phyloP scores from a whole-genome alignment of 1,140 invertebrate genomes.

The Drosophila micromelanica region DNA sequence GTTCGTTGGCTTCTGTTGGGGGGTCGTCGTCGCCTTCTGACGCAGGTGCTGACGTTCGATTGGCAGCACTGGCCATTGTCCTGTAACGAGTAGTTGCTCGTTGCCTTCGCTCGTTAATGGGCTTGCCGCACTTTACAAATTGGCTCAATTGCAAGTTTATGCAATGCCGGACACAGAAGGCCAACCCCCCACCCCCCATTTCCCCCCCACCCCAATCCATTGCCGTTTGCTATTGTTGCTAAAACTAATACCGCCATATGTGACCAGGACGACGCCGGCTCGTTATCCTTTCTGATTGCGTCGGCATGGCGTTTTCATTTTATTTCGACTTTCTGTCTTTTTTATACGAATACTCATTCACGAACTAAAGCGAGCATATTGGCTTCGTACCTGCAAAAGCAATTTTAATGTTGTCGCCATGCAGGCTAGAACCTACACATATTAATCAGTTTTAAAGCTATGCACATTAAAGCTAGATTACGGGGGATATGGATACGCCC shows the following conservation, averaged over 20 bases:
- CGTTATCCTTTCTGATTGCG: conserved; percentile 78
- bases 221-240: conserved; percentile 38
- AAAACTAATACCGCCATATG: conserved; percentile 79
- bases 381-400: no score
- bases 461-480: no score
- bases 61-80: conserved; percentile 42
- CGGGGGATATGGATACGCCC: no score
- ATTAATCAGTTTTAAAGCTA: no score
- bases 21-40: conserved; percentile 7
- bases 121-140: conserved; percentile 82
- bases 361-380: no score
- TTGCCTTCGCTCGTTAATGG: conserved; percentile 62
- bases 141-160: conserved; percentile 83
- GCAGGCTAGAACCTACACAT: no score
- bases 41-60: conserved; percentile 49
- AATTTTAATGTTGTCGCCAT: no score
- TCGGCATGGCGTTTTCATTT: conserved; percentile 38
- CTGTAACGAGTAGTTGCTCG: conserved; percentile 39
- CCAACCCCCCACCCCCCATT: neutral
- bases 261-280: conserved; percentile 60
- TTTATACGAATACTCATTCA: no score
- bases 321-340: conserved; percentile 18
- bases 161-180: conserved; percentile 45
- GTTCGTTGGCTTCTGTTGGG: neutral
- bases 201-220: neutral